A percentile compares a stretch with the other conserved stretches of the same genome.
Evolutionary conservation across 2,888 invertebrate genomes (phyloP).

Genomic region (Hylaea fasciaria): DNA sequence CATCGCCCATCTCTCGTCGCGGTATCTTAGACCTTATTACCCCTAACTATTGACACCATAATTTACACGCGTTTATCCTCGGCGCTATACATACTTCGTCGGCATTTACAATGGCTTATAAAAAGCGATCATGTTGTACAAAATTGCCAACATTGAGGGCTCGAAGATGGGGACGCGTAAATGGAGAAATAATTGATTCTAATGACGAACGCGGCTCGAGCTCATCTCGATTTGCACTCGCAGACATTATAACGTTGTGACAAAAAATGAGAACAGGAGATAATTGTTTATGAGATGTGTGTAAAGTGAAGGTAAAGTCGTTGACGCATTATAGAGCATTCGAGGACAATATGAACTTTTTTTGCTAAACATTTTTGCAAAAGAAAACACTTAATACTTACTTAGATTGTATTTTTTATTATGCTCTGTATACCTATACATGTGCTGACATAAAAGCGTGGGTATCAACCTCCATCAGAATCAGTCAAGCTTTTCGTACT

Average conservation of each 20-base stretch:
- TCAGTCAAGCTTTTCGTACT: not conserved
- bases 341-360: not conserved
- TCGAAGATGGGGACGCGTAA: slow-evolving; percentile 33
- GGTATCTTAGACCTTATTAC: slow-evolving; percentile 29
- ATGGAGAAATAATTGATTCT: slow-evolving; percentile 49
- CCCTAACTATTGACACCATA: slow-evolving; percentile 32
- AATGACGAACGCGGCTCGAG: slow-evolving; percentile 35
- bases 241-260: slow-evolving; percentile 37
- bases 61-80: slow-evolving; percentile 33
- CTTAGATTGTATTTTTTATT: no score
- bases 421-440: no score
- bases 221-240: slow-evolving; percentile 40
- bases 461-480: not conserved
- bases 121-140: slow-evolving; percentile 39
- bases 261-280: slow-evolving; percentile 45
- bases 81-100: slow-evolving; percentile 23
- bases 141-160: slow-evolving; percentile 38
- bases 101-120: slow-evolving; percentile 26
- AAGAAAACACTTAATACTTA: no score
- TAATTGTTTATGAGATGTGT: slow-evolving; percentile 25
- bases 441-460: no score
- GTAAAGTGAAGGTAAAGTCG: slow-evolving; percentile 14
- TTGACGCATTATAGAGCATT: slow-evolving; percentile 5
- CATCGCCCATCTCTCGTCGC: slow-evolving; percentile 29
- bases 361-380: no score